These are phyloP conservation scores for Bilobella aurantiaca DNA, from an alignment of 1,140 invertebrate genomes.

Conservation along the genomic window DNA sequence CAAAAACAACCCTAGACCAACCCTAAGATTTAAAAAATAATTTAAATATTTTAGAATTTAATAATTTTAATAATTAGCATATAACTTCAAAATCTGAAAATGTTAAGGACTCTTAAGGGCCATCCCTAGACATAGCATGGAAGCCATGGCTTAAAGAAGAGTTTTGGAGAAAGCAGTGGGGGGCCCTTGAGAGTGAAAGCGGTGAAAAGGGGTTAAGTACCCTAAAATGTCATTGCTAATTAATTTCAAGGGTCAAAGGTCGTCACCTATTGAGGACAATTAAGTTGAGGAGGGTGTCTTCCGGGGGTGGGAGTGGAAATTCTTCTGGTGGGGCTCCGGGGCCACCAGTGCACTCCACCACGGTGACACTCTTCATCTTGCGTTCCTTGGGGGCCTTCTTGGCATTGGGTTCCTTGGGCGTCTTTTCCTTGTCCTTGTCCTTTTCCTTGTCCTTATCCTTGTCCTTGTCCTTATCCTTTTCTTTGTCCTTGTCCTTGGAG, in stretches of 20 bases:
- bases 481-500: conserved; percentile 26
- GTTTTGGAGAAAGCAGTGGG: no score
- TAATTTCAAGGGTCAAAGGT: not conserved
- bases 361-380: conserved; percentile 20
- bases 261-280: conserved; percentile 33
- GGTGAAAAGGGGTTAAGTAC: no score
- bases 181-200: no score
- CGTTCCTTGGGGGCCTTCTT: conserved; percentile 28
- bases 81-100: no score
- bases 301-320: conserved; percentile 32
- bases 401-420: conserved; percentile 17
- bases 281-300: conserved; percentile 34
- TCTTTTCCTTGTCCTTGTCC: conserved; percentile 8
- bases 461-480: conserved; percentile 28
- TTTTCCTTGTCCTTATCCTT: conserved; percentile 29
- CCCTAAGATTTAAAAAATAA: no score
- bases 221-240: no score
- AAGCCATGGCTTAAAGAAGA: no score
- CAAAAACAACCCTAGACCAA: no score
- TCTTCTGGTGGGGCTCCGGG: conserved; percentile 29
- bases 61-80: no score
- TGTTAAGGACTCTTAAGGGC: no score
- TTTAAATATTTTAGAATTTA: no score
- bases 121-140: no score
- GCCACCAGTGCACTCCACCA: conserved; percentile 10